A percentile compares a stretch with the other conserved stretches of the same genome.
phyloP scores from a whole-genome alignment of 2,797 vertebrate genomes.

The Typhlichthys subterraneus region DNA sequence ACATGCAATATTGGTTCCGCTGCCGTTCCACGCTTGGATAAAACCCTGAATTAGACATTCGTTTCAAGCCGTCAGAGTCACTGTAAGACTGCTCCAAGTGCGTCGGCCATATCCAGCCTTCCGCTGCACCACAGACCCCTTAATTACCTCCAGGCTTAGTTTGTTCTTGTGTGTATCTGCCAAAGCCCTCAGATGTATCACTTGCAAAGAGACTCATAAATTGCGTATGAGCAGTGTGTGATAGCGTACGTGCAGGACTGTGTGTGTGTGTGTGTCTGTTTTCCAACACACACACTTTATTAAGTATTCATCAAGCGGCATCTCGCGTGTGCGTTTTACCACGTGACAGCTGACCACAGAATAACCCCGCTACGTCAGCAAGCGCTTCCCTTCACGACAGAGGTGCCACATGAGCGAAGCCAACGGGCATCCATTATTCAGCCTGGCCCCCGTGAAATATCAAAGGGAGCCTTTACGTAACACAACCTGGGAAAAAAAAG shows the following conservation, averaged over 20 bases:
- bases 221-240: background rate
- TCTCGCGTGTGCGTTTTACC: constrained; percentile 6
- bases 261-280: constrained; percentile 6
- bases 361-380: constrained; percentile 28
- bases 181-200: constrained; percentile 16
- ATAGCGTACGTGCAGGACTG: background rate
- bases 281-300: constrained; percentile 27
- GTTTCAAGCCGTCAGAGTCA: no score
- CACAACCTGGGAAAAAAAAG: constrained; percentile 17
- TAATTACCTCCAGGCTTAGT: constrained; percentile 53
- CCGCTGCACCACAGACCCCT: constrained; percentile 15
- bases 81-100: background rate
- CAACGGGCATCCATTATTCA: constrained; percentile 52
- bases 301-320: constrained; percentile 28
- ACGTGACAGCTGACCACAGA: constrained; percentile 26
- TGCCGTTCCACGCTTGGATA: no score
- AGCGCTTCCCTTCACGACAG: constrained; percentile 5
- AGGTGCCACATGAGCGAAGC: constrained; percentile 15
- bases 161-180: constrained; percentile 40
- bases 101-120: constrained; percentile 33
- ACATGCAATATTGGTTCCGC: no score
- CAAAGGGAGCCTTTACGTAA: constrained; percentile 48
- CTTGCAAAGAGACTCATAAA: constrained; percentile 23
- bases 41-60: no score
- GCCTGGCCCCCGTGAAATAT: constrained; percentile 27